These are phyloP conservation scores for Tadarida brasiliensis DNA, from an alignment of 2,797 vertebrate genomes.

Conservation along the genomic window DNA sequence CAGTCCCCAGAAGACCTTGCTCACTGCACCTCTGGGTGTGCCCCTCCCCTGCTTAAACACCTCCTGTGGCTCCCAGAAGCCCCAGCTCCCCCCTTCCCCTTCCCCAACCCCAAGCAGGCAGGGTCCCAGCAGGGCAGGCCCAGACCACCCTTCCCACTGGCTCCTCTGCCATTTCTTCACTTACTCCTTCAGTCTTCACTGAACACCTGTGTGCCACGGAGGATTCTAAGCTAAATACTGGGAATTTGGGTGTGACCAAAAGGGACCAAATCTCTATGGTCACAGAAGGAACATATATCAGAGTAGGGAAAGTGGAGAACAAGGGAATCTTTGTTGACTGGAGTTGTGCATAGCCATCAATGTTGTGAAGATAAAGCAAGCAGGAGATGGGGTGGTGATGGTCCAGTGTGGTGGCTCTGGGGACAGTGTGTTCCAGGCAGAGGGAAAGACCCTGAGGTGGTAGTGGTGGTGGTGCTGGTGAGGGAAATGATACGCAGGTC, in stretches of 20 bases:
- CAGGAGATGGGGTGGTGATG: background rate
- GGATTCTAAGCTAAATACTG: too few species aligned
- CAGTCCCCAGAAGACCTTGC: background rate
- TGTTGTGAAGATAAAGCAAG: background rate
- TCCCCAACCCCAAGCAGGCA: background rate
- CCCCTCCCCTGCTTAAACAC: background rate
- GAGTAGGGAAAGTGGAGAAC: background rate
- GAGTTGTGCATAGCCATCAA: background rate
- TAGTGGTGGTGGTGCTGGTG: background rate
- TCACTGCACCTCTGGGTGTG: background rate
- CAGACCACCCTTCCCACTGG: background rate
- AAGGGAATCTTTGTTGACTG: background rate
- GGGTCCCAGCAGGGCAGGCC: background rate
- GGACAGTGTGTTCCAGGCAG: background rate
- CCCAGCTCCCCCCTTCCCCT: background rate
- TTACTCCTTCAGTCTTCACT: background rate
- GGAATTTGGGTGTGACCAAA: background rate
- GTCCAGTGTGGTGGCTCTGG: too few species aligned
- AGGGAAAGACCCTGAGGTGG: background rate
- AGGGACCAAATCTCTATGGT: background rate
- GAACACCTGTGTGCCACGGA: background rate
- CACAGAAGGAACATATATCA: too few species aligned
- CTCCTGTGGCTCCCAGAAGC: background rate
- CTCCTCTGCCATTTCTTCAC: background rate
- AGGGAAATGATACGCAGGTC: too few species aligned